A percentile compares a stretch with the other conserved stretches of the same genome.
These are phyloP conservation scores for Glandiceps talaboti DNA, from an alignment of 53 echinoderm and acorn worm species.

Conservation along the genomic window DNA sequence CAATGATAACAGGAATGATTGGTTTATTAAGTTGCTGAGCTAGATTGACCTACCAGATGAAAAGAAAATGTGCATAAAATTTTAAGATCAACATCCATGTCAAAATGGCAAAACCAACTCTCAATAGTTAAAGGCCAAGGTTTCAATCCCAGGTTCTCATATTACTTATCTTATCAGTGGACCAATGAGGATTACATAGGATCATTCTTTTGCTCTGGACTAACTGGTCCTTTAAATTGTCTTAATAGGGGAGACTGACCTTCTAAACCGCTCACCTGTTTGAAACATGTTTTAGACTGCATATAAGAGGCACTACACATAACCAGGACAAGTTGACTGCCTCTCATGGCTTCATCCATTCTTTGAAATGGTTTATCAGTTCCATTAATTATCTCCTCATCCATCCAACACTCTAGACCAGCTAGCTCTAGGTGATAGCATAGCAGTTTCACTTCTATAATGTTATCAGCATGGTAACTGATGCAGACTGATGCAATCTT, in stretches of 20 bases:
- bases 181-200: too few relatives aligned
- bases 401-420: background rate
- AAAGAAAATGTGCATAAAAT: too few relatives aligned
- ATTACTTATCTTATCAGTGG: too few relatives aligned
- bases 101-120: too few relatives aligned
- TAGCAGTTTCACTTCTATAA: background rate
- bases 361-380: background rate
- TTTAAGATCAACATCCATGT: too few relatives aligned
- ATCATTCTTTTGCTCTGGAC: too few relatives aligned
- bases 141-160: too few relatives aligned
- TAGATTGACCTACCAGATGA: background rate
- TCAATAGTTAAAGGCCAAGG: too few relatives aligned
- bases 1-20: background rate
- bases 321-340: background rate
- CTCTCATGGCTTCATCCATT: background rate
- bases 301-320: background rate
- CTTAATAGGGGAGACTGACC: too few relatives aligned
- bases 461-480: background rate
- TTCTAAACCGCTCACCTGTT: too few relatives aligned
- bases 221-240: too few relatives aligned
- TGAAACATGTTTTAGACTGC: background rate
- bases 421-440: background rate
- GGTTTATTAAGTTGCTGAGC: background rate
- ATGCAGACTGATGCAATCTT: background rate
- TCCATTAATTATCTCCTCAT: background rate